Conservation (phyloP, 1,140 invertebrate genomes). For the Meloidogyne hapla region DNA sequence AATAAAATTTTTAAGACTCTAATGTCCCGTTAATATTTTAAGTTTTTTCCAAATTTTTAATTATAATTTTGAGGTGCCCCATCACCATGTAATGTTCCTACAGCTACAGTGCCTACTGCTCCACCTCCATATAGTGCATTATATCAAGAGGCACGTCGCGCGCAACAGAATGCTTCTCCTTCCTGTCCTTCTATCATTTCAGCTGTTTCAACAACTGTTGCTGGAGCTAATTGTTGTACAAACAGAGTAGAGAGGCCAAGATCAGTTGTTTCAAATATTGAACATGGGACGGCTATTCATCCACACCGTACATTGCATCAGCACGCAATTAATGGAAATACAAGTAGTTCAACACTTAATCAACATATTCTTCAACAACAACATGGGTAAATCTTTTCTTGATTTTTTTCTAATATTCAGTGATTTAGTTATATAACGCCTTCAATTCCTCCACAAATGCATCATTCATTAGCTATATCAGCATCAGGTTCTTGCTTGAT, state of each 20-base stretch:
- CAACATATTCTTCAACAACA: constrained; percentile 15
- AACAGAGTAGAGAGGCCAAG: constrained; percentile 36
- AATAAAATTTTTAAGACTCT: not conserved
- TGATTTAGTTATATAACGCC: constrained; percentile 6
- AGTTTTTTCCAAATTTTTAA: not conserved
- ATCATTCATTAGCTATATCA: constrained; percentile 23
- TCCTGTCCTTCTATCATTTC: constrained; percentile 16
- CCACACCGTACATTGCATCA: constrained; percentile 1
- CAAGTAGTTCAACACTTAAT: constrained; percentile 10
- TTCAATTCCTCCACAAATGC: not conserved
- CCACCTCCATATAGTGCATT: constrained; percentile 16
- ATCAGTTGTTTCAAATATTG: constrained; percentile 48
- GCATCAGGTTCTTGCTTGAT: constrained; percentile 32
- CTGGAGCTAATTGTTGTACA: not conserved
- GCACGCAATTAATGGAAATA: not conserved
- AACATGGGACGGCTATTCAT: constrained; percentile 25
- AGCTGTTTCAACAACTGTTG: not conserved
- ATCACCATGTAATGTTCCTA: not conserved
- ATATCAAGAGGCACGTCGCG: constrained; percentile 6
- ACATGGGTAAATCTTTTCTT: not conserved
- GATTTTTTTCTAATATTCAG: not conserved
- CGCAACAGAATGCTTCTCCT: constrained; percentile 20
- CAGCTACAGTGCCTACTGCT: not conserved
- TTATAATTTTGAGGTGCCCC: constrained; percentile 12
- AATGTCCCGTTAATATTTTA: not conserved